Conservation (phyloP, 2,797 vertebrate species). For the Neostethus bicornis region DNA sequence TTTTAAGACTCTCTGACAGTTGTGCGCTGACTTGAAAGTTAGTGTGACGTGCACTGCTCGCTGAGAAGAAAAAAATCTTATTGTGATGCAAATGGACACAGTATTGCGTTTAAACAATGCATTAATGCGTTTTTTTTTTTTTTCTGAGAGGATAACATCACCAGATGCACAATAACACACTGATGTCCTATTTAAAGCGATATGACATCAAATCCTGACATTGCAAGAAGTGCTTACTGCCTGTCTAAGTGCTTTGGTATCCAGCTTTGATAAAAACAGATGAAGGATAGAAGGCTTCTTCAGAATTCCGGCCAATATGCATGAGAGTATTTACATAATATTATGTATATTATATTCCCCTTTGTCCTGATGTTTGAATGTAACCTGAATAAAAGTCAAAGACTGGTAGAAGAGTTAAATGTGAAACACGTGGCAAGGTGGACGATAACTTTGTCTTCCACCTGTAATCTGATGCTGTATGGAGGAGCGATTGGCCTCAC, state of each 20-base stretch:
- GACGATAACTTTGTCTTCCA: slow-evolving; percentile 79
- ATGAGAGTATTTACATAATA: slow-evolving; percentile 66
- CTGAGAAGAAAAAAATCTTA: slow-evolving; percentile 37
- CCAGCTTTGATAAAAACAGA: slow-evolving; percentile 61
- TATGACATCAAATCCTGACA: slow-evolving; percentile 69
- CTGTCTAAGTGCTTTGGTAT: slow-evolving; percentile 62
- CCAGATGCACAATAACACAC: slow-evolving; percentile 55
- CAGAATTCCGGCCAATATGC: slow-evolving; percentile 27
- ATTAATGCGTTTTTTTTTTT: slow-evolving; percentile 48
- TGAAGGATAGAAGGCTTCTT: slow-evolving; percentile 57
- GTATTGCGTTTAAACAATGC: slow-evolving; percentile 64
- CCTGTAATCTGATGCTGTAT: slow-evolving; percentile 79
- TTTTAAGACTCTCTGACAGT: slow-evolving; percentile 73
- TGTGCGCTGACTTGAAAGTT: slow-evolving; percentile 66
- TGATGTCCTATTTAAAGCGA: slow-evolving; percentile 70
- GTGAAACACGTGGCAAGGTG: slow-evolving; percentile 59
- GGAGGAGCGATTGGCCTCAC: slow-evolving; percentile 63
- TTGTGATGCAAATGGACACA: slow-evolving; percentile 68
- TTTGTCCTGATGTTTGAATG: slow-evolving; percentile 48
- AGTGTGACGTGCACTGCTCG: slow-evolving; percentile 44
- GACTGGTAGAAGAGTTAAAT: slow-evolving; percentile 42
- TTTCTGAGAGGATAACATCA: slow-evolving; percentile 57
- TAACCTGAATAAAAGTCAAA: slow-evolving; percentile 40
- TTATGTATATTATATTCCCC: slow-evolving; percentile 72
- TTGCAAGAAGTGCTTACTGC: slow-evolving; percentile 63